A percentile compares a stretch with the other conserved stretches of the same genome.
phyloP scores from a whole-genome alignment of 1,140 invertebrate species.

The Zaprionus capensis region DNA sequence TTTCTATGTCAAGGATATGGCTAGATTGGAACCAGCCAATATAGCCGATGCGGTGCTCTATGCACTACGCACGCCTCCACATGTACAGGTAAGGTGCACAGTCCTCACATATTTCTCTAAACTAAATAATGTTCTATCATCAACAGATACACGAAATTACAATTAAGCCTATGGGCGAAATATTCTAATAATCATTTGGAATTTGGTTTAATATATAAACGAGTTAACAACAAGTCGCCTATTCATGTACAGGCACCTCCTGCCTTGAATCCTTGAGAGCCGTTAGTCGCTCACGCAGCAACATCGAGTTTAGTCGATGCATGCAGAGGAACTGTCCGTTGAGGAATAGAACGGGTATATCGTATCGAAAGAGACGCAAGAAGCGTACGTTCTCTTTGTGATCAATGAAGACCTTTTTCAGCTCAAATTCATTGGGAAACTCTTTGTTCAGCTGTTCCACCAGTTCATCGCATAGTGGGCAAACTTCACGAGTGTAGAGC shows the following conservation, averaged over 20 bases:
- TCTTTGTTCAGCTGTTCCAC: slow-evolving; percentile 88
- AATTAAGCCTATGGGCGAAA: slow-evolving; percentile 83
- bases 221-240: slow-evolving; percentile 6
- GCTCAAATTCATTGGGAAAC: slow-evolving; percentile 86
- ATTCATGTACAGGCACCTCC: not conserved
- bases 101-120: not conserved
- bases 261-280: slow-evolving; percentile 1
- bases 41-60: slow-evolving; percentile 87
- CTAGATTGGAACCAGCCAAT: slow-evolving; percentile 83
- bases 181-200: slow-evolving; percentile 59
- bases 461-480: slow-evolving; percentile 92
- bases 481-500: slow-evolving; percentile 92
- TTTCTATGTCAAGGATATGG: slow-evolving; percentile 73
- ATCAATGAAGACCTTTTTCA: slow-evolving; percentile 91
- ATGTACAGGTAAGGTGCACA: slow-evolving; percentile 85
- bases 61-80: slow-evolving; percentile 86
- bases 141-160: slow-evolving; percentile 84
- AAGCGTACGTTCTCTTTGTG: slow-evolving; percentile 89
- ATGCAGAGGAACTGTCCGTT: slow-evolving; percentile 94
- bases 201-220: slow-evolving; percentile 33
- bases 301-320: slow-evolving; percentile 88
- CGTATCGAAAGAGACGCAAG: slow-evolving; percentile 90
- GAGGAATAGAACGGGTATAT: slow-evolving; percentile 95
- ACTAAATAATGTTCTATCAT: not conserved
- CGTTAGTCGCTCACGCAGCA: slow-evolving; percentile 85